Evolutionary conservation across 2,797 vertebrate species (phyloP).

Genomic region (Fringilla coelebs): DNA sequence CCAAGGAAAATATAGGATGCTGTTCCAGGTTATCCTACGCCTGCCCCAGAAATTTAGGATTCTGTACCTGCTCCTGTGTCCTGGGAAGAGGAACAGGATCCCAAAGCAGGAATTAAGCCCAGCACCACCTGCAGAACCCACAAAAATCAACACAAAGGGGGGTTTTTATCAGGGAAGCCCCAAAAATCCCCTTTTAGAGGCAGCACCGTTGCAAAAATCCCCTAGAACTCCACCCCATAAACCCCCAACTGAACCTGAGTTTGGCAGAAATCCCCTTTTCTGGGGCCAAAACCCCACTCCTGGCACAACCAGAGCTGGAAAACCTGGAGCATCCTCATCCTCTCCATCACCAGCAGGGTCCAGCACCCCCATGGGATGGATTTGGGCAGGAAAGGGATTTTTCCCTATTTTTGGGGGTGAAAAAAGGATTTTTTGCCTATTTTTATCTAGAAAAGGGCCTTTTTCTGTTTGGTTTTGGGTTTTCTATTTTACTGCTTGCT

Average conservation of each 20-base stretch:
- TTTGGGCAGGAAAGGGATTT: background rate
- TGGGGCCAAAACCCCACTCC: background rate
- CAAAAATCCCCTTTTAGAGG: background rate
- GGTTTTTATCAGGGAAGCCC: background rate
- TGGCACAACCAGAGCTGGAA: background rate
- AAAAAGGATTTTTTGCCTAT: background rate
- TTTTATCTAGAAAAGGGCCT: background rate
- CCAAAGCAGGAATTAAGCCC: background rate
- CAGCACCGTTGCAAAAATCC: background rate
- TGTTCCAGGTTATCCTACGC: background rate
- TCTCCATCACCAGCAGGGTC: background rate
- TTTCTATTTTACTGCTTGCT: background rate
- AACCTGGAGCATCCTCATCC: background rate
- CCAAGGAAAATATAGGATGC: background rate
- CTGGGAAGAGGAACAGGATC: background rate
- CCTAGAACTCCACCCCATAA: background rate
- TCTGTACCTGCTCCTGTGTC: rapidly evolving
- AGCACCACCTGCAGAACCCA: background rate
- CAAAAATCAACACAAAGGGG: background rate
- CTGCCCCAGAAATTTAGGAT: background rate
- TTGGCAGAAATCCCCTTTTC: background rate
- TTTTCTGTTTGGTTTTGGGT: background rate
- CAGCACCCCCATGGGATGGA: rapidly evolving
- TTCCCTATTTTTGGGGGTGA: background rate
- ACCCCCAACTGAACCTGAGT: rapidly evolving